Percentiles rank a stretch among this genome's conserved stretches.
These are phyloP conservation scores for Megastigmus dorsalis DNA, from an alignment of 2,888 invertebrate genomes.

Conservation along the genomic window DNA sequence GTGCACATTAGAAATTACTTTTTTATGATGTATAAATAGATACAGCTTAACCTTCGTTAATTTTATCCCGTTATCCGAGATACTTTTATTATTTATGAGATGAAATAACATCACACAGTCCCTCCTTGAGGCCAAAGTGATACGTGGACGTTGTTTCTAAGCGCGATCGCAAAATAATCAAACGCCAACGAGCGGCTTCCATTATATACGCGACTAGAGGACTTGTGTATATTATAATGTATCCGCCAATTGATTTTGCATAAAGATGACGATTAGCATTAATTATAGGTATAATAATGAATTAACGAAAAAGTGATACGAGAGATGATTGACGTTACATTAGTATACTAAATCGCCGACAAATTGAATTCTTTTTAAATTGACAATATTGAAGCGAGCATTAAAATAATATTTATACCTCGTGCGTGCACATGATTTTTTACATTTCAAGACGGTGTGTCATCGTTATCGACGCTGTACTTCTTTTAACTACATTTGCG, in stretches of 20 bases:
- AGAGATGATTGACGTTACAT: not conserved
- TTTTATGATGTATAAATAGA: not conserved
- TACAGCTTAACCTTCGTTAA: conserved; percentile 15
- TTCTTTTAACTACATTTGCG: conserved; percentile 4
- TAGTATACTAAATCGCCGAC: too few relatives aligned
- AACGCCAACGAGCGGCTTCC: conserved; percentile 6
- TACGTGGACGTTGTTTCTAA: conserved; percentile 27
- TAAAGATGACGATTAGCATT: conserved; percentile 2
- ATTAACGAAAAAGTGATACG: conserved; percentile 7
- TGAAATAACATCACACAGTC: conserved; percentile 21
- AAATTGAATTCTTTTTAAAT: too few relatives aligned
- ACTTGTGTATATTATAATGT: not conserved
- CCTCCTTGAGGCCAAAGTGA: conserved; percentile 29
- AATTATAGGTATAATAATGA: conserved; percentile 9
- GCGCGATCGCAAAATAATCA: conserved; percentile 3
- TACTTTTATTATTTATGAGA: not conserved
- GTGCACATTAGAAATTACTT: not conserved
- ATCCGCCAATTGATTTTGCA: conserved; percentile 30
- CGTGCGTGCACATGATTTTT: not conserved
- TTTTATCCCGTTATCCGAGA: not conserved
- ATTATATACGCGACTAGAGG: not conserved
- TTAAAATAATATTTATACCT: not conserved
- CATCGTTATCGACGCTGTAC: not conserved
- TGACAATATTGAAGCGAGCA: too few relatives aligned
- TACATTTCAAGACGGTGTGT: not conserved